Conservation (phyloP, 1,140 invertebrate genomes). For the Centruroides sculpturatus region DNA sequence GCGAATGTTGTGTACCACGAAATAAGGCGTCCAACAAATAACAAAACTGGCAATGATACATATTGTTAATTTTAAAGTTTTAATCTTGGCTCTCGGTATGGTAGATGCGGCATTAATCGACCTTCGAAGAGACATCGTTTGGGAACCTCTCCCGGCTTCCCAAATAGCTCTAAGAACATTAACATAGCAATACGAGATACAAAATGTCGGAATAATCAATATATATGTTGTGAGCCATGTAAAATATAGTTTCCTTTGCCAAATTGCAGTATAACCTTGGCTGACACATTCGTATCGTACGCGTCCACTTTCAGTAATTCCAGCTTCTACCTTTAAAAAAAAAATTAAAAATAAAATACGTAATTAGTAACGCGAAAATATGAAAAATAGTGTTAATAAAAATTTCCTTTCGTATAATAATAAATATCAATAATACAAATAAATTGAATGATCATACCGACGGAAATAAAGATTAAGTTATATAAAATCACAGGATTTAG, state of each 20-base stretch:
- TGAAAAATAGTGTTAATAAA: no score
- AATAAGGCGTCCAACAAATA: slow-evolving; percentile 35
- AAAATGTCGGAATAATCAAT: slow-evolving; percentile 28
- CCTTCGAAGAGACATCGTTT: slow-evolving; percentile 16
- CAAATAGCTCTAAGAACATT: slow-evolving; percentile 32
- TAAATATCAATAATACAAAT: no score
- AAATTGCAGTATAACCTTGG: slow-evolving; percentile 30
- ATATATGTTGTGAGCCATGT: slow-evolving; percentile 31
- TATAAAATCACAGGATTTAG: no score
- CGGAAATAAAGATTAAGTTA: no score
- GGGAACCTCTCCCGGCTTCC: slow-evolving; percentile 15
- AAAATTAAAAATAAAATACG: background rate
- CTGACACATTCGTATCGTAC: slow-evolving; percentile 25
- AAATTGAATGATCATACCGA: no score
- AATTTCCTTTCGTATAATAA: no score
- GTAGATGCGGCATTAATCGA: slow-evolving; percentile 17
- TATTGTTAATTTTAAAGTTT: slow-evolving; percentile 32
- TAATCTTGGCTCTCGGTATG: slow-evolving; percentile 28
- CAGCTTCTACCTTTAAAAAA: slow-evolving; percentile 20
- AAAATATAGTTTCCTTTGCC: slow-evolving; percentile 33
- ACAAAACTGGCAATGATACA: slow-evolving; percentile 32
- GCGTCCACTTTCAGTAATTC: slow-evolving; percentile 19
- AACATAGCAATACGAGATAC: slow-evolving; percentile 33
- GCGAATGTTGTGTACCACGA: slow-evolving; percentile 27
- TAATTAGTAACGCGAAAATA: no score